Conservation (phyloP, 2,113 vertebrate genomes). For the Rhabdornis inornatus region DNA sequence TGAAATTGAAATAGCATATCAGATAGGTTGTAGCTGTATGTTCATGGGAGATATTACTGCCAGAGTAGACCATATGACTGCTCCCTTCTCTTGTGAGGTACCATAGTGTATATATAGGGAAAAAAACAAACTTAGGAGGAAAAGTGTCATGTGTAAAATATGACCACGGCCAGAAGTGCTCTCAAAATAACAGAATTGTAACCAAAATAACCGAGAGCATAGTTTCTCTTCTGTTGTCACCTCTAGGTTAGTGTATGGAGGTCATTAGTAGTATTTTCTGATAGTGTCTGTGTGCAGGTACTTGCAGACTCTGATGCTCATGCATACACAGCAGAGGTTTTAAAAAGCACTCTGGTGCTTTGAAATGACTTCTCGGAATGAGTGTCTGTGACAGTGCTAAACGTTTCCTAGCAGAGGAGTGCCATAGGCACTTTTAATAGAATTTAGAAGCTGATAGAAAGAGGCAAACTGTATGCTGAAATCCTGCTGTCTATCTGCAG, state of each 20-base stretch:
- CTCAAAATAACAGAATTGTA: neutral
- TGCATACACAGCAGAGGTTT: neutral
- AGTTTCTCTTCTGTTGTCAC: neutral
- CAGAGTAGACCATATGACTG: neutral
- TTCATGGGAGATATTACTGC: neutral
- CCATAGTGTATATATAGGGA: rapidly evolving
- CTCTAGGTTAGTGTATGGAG: neutral
- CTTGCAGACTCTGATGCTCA: neutral
- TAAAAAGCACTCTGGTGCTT: constrained; percentile 16
- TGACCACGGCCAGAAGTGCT: neutral
- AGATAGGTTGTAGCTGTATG: neutral
- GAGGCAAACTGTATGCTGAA: neutral
- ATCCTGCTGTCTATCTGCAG: neutral
- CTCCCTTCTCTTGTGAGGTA: neutral
- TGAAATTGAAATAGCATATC: neutral
- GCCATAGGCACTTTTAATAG: constrained; percentile 37
- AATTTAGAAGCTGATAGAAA: constrained; percentile 32
- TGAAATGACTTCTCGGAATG: constrained; percentile 36
- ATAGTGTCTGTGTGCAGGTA: neutral
- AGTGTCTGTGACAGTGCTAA: constrained; percentile 20
- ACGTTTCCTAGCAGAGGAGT: constrained; percentile 45
- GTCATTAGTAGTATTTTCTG: neutral
- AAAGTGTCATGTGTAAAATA: neutral
- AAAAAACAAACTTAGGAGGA: neutral
- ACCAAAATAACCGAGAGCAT: neutral